phyloP scores from a whole-genome alignment of 2,113 vertebrate species.

The Pluvialis apricaria region DNA sequence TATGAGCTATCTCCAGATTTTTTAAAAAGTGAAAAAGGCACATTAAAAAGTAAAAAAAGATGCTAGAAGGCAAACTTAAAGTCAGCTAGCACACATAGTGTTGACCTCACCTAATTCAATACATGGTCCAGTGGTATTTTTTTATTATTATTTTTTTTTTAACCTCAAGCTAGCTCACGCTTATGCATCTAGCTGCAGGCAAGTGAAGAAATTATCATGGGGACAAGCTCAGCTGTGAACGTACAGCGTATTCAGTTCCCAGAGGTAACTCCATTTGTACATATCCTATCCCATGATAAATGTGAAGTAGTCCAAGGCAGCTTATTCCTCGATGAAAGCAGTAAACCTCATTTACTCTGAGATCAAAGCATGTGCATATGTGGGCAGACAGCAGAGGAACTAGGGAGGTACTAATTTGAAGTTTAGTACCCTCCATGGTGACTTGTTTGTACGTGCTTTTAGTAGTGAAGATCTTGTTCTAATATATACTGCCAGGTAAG shows the following conservation, averaged over 20 bases:
- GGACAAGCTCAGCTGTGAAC: not conserved
- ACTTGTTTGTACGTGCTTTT: not conserved
- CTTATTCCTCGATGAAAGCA: not conserved
- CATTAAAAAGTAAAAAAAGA: not conserved
- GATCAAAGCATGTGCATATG: not conserved
- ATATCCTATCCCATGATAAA: not conserved
- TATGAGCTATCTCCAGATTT: not conserved
- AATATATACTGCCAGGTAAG: not conserved
- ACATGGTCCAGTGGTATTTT: not conserved
- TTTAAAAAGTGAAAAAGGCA: not conserved
- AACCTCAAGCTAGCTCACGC: not conserved
- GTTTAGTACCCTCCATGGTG: not conserved
- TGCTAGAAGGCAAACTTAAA: not conserved
- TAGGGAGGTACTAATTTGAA: not conserved
- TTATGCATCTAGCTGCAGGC: not conserved
- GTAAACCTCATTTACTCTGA: not conserved
- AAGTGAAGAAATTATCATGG: not conserved
- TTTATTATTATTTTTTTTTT: not conserved
- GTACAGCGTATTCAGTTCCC: not conserved
- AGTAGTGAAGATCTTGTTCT: not conserved
- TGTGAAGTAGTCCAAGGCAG: not conserved
- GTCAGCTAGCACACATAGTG: not conserved
- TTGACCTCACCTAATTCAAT: not conserved
- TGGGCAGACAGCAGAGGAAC: not conserved
- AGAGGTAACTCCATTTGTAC: not conserved